Evolutionary conservation across 37 sponge, comb jelly and placozoan species (phyloP).

Genomic region (Beroe ovata): DNA sequence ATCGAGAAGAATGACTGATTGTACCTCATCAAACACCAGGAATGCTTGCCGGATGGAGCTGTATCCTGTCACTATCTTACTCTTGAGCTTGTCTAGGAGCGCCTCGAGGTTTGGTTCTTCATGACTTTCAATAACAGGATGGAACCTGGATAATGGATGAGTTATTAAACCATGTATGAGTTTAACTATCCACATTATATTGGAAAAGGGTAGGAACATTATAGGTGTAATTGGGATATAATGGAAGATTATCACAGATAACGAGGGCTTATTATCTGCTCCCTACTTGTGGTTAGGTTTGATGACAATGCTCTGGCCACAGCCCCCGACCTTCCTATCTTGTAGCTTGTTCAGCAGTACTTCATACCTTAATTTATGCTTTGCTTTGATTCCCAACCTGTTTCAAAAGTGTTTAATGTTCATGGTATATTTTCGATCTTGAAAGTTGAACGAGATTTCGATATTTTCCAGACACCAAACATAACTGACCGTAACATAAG

Average conservation of each 20-base stretch:
- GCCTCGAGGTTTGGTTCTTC: conserved; percentile 37
- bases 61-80: conserved; percentile 35
- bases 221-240: no score
- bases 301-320: conserved; percentile 43
- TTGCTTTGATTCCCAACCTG: conserved; percentile 54
- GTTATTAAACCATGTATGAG: no score
- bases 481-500: conserved; percentile 12
- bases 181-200: no score
- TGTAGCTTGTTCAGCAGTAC: conserved; percentile 33
- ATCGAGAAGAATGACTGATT: no score
- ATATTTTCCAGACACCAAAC: neutral
- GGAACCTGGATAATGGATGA: neutral
- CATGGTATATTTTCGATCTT: no score
- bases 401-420: no score
- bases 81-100: conserved; percentile 31
- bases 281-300: conserved; percentile 65
- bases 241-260: no score
- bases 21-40: conserved; percentile 65
- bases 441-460: neutral
- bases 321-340: conserved; percentile 45
- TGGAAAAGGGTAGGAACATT: no score
- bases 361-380: conserved; percentile 56
- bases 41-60: conserved; percentile 55
- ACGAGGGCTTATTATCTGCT: no score
- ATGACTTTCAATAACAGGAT: conserved; percentile 19